Evolutionary conservation across 1,140 invertebrate genomes (phyloP).

Genomic region (Drosophila parvula): DNA sequence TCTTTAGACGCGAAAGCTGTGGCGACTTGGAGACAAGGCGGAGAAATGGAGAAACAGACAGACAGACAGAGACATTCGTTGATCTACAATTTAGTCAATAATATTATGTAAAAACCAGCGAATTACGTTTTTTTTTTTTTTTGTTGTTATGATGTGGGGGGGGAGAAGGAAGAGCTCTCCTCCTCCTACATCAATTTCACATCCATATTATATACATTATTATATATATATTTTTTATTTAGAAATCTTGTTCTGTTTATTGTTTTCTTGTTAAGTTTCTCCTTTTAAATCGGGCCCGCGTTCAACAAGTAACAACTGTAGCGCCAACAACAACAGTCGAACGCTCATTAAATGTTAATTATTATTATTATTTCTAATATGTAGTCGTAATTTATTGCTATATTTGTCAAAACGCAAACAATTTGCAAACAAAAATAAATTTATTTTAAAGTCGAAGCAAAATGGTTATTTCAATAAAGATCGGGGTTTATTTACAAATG

Average conservation of each 20-base stretch:
- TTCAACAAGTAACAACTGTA: conserved; percentile 27
- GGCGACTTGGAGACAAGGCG: conserved; percentile 8
- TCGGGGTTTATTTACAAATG: too few species aligned
- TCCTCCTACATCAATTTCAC: conserved; percentile 24
- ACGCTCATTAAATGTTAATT: conserved; percentile 75
- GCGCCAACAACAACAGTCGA: conserved; percentile 35
- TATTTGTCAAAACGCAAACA: conserved; percentile 60
- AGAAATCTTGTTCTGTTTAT: conserved; percentile 56
- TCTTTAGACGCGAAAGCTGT: conserved; percentile 7
- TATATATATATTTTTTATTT: conserved; percentile 44
- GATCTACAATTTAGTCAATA: conserved; percentile 81
- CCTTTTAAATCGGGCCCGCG: conserved; percentile 45
- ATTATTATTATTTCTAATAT: conserved; percentile 76
- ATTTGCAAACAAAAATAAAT: conserved; percentile 64
- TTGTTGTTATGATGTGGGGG: conserved; percentile 44
- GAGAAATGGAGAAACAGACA: conserved; percentile 58
- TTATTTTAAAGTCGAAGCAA: conserved; percentile 41
- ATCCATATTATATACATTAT: conserved; percentile 30
- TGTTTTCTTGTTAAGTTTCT: conserved; percentile 63
- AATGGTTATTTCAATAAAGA: not conserved
- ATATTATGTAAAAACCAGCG: conserved; percentile 60
- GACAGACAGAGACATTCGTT: conserved; percentile 61
- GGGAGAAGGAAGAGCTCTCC: conserved; percentile 1
- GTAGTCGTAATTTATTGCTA: conserved; percentile 73
- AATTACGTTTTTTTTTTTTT: conserved; percentile 34